A percentile compares a stretch with the other conserved stretches of the same genome.
Evolutionary conservation across 2,888 invertebrate species (phyloP).

Genomic region (Chloroclysta siterata): DNA sequence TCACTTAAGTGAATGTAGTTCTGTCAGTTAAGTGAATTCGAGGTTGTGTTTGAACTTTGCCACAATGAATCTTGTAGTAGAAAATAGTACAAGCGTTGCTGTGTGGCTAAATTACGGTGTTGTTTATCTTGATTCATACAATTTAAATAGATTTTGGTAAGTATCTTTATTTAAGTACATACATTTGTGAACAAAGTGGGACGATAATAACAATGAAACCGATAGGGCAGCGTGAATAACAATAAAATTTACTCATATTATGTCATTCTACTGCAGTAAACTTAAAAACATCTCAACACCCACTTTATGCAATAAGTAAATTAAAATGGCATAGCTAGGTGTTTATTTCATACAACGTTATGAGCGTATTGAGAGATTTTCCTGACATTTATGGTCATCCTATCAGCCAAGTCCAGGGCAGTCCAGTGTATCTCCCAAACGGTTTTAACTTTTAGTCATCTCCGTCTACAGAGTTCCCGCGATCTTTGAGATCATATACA

Average conservation of each 20-base stretch:
- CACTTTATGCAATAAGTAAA: slow-evolving; percentile 10
- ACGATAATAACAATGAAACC: slow-evolving; percentile 28
- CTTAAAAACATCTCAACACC: slow-evolving; percentile 15
- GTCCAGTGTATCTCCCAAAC: too few relatives aligned
- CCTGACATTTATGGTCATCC: too few relatives aligned
- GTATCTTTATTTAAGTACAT: slow-evolving; percentile 11
- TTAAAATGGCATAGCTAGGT: not conserved
- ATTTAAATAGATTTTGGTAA: slow-evolving; percentile 3
- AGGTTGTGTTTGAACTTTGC: too few relatives aligned
- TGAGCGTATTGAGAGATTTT: not conserved
- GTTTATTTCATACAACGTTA: not conserved
- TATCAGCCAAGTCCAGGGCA: too few relatives aligned
- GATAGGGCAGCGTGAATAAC: slow-evolving; percentile 15
- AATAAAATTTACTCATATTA: slow-evolving; percentile 24
- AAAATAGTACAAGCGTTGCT: too few relatives aligned
- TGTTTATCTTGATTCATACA: not conserved
- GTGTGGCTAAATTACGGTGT: not conserved
- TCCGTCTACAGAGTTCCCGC: too few relatives aligned
- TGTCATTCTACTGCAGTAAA: slow-evolving; percentile 14
- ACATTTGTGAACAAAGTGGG: slow-evolving; percentile 21
- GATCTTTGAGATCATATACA: too few relatives aligned
- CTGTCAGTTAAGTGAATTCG: too few relatives aligned
- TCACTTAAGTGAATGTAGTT: too few relatives aligned
- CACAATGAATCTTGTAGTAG: too few relatives aligned
- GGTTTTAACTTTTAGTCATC: too few relatives aligned